Conservation (phyloP, 2,113 vertebrate species). For the Oenanthe melanoleuca region DNA sequence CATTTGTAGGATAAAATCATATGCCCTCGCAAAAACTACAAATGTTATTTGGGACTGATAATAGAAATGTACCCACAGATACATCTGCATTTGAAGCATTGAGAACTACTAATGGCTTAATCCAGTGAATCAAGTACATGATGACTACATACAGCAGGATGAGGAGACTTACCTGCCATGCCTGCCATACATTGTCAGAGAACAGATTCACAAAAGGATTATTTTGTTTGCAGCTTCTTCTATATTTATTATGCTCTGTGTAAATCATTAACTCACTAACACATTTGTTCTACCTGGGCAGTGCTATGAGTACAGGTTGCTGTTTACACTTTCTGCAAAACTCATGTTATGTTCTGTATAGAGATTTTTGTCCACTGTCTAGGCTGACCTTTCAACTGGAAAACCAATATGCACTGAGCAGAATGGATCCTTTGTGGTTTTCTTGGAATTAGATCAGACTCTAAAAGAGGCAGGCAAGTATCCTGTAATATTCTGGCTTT, state of each 20-base stretch:
- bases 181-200: neutral
- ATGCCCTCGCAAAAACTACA: neutral
- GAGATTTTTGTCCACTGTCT: neutral
- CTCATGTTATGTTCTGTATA: neutral
- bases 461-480: neutral
- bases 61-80: neutral
- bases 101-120: neutral
- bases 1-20: neutral
- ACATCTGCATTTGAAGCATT: neutral
- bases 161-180: neutral
- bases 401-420: neutral
- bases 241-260: neutral
- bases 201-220: neutral
- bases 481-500: neutral
- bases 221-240: neutral
- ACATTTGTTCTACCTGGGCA: neutral
- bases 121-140: neutral
- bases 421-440: neutral
- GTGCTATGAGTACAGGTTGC: neutral
- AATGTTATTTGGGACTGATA: neutral
- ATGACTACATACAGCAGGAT: neutral
- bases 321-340: neutral
- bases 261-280: neutral
- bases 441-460: neutral
- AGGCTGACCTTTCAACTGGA: neutral